Conservation (phyloP, 2,888 invertebrate species). For the Maniola hyperantus region DNA sequence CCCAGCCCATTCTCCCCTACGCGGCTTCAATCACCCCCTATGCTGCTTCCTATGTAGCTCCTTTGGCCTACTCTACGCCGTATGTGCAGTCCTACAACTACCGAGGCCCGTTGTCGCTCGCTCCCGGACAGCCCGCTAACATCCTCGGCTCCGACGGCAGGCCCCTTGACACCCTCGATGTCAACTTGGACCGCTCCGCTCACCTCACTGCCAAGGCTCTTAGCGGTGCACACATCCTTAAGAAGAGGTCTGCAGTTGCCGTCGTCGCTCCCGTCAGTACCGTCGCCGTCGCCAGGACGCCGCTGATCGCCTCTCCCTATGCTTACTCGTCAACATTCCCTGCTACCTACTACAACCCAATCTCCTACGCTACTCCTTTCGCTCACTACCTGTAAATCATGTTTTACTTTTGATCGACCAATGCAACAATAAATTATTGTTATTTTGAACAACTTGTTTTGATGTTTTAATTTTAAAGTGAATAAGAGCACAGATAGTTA, state of each 20-base stretch:
- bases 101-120: constrained; percentile 53
- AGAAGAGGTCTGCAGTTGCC: constrained; percentile 52
- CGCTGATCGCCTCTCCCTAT: constrained; percentile 45
- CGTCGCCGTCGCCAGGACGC: constrained; percentile 45
- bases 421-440: constrained; percentile 6
- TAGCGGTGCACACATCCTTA: constrained; percentile 51
- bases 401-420: not conserved
- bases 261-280: constrained; percentile 44
- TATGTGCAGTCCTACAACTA: constrained; percentile 31
- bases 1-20: constrained; percentile 40
- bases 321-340: constrained; percentile 40
- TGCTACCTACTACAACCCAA: constrained; percentile 35
- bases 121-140: constrained; percentile 70
- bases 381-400: constrained; percentile 19
- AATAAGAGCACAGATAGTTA: not conserved
- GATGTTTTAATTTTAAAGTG: not conserved
- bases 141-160: constrained; percentile 68
- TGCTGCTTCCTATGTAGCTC: constrained; percentile 42
- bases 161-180: constrained; percentile 70
- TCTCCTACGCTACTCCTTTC: constrained; percentile 29
- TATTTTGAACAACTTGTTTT: not conserved
- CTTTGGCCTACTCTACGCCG: constrained; percentile 59
- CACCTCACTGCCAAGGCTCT: constrained; percentile 65
- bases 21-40: constrained; percentile 40
- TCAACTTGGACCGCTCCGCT: constrained; percentile 69